Conservation (phyloP, 2,113 vertebrate species). For the Notothenia rossii region DNA sequence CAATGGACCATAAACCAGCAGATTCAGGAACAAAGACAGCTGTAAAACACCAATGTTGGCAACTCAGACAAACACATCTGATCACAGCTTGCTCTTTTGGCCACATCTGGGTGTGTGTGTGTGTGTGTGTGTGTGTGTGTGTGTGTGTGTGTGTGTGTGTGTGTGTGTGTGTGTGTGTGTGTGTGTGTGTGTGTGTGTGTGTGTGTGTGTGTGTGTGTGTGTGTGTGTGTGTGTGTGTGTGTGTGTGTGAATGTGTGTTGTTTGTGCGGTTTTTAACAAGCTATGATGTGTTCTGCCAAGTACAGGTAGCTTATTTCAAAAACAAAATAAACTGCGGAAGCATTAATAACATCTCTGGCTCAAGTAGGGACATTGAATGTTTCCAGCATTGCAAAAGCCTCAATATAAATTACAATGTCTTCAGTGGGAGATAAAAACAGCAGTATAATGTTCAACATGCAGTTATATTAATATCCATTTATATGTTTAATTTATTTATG, state of each 20-base stretch:
- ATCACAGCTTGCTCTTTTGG: conserved; percentile 53
- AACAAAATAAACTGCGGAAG: conserved; percentile 66
- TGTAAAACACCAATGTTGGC: conserved; percentile 68
- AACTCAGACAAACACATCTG: conserved; percentile 62
- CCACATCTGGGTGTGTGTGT: conserved; percentile 51
- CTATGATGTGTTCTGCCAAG: conserved; percentile 48
- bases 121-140: conserved; percentile 29
- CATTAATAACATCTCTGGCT: conserved; percentile 67
- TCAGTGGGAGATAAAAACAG: conserved; percentile 19
- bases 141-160: conserved; percentile 35
- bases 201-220: conserved; percentile 19
- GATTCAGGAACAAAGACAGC: conserved; percentile 66
- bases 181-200: conserved; percentile 34
- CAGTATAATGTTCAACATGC: conserved; percentile 25
- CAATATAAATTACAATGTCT: conserved; percentile 16
- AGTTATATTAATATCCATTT: conserved; percentile 2
- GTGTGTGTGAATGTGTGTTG: neutral
- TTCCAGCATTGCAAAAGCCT: conserved; percentile 37
- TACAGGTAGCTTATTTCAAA: conserved; percentile 67
- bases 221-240: conserved; percentile 32
- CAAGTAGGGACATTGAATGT: conserved; percentile 12
- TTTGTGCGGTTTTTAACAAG: conserved; percentile 43
- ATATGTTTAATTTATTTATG: neutral
- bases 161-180: conserved; percentile 11
- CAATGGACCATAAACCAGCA: conserved; percentile 60